Percentiles rank a stretch among this genome's conserved stretches.
These are phyloP conservation scores for Drosophila seguyi DNA, from an alignment of 1,140 invertebrate genomes.

Conservation along the genomic window DNA sequence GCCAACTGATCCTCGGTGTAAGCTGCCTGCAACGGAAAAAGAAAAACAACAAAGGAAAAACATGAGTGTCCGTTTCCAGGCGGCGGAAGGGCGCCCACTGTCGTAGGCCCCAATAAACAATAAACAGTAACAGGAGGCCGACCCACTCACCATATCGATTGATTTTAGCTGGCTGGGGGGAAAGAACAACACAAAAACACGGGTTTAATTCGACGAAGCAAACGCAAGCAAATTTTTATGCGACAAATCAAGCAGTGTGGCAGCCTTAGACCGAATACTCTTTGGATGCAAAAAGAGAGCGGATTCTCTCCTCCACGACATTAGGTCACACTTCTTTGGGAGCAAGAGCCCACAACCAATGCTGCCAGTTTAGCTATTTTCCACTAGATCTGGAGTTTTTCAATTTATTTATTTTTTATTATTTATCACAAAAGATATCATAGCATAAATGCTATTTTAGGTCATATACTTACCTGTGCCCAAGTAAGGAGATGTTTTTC, in stretches of 20 bases:
- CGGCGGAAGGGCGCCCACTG: too few species aligned
- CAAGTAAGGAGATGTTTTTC: too few species aligned
- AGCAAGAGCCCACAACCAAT: background rate
- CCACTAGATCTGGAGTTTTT: background rate
- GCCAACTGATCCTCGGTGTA: conserved; percentile 95
- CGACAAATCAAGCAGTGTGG: conserved; percentile 16
- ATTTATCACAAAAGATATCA: too few species aligned
- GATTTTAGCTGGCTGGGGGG: conserved; percentile 45
- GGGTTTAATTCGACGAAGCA: conserved; percentile 55
- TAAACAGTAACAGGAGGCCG: conserved; percentile 7
- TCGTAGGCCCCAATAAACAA: conserved; percentile 1
- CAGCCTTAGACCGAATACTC: background rate
- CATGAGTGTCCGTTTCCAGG: conserved; percentile 1
- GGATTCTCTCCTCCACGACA: background rate
- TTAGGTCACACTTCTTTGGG: background rate
- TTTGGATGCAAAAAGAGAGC: background rate
- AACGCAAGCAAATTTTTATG: conserved; percentile 40
- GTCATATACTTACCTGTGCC: too few species aligned
- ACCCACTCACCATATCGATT: conserved; percentile 73
- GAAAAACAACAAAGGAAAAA: conserved; percentile 31
- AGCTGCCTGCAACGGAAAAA: conserved; percentile 89
- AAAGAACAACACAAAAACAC: conserved; percentile 72
- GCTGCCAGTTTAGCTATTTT: background rate
- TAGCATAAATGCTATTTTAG: too few species aligned
- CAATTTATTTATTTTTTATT: too few species aligned